Evolutionary conservation across 2,113 vertebrate species (phyloP).

Genomic region (Epinephelus lanceolatus): DNA sequence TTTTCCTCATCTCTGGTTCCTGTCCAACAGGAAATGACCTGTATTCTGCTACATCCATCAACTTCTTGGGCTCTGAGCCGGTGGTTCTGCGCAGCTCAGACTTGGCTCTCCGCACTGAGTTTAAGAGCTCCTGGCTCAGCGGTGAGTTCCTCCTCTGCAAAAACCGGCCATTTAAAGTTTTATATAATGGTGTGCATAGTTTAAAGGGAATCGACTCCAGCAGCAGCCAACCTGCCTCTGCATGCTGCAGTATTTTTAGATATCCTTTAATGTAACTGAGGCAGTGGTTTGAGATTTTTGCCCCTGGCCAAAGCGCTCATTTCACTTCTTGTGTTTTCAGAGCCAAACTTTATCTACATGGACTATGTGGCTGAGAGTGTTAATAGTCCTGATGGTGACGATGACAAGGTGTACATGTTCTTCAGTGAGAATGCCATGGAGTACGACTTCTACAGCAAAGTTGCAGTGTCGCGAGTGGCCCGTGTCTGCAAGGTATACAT

Average conservation of each 20-base stretch:
- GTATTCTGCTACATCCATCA: slow-evolving; percentile 88
- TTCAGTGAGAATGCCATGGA: slow-evolving; percentile 89
- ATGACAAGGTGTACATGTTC: slow-evolving; percentile 89
- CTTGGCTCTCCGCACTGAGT: slow-evolving; percentile 82
- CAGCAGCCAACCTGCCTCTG: not conserved
- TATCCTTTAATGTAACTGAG: not conserved
- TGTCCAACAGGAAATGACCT: slow-evolving; percentile 83
- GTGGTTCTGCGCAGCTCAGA: slow-evolving; percentile 82
- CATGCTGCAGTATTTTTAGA: not conserved
- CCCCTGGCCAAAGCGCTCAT: not conserved
- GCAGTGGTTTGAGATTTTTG: not conserved
- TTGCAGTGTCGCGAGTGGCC: slow-evolving; percentile 86
- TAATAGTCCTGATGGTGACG: slow-evolving; percentile 76
- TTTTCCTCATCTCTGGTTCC: slow-evolving; percentile 46
- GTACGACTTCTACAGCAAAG: slow-evolving; percentile 87
- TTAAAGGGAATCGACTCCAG: not conserved
- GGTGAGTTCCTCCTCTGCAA: slow-evolving; percentile 72
- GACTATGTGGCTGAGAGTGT: slow-evolving; percentile 83
- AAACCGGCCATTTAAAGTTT: not conserved
- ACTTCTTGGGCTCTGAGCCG: slow-evolving; percentile 88
- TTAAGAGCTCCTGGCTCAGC: slow-evolving; percentile 85
- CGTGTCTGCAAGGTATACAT: slow-evolving; percentile 86
- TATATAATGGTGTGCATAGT: not conserved
- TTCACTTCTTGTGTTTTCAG: slow-evolving; percentile 71
- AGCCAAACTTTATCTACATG: slow-evolving; percentile 88